phyloP scores from a whole-genome alignment of 2,888 invertebrate genomes.

The Chrysolina americana region DNA sequence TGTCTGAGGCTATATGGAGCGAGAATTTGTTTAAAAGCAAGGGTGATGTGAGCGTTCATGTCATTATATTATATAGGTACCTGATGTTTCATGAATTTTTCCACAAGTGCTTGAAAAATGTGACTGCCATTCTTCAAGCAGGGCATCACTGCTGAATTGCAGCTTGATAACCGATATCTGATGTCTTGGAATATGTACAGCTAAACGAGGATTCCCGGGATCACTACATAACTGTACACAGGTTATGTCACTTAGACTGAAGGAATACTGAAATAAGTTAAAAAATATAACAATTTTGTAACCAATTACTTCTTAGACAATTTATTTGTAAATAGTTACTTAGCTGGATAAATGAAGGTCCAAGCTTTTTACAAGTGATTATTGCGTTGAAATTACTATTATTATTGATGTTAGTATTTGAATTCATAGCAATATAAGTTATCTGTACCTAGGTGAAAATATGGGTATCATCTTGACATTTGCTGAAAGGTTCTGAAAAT shows the following conservation, averaged over 20 bases:
- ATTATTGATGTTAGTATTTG: not conserved
- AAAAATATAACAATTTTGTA: not conserved
- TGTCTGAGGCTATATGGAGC: too few species aligned
- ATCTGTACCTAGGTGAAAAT: not conserved
- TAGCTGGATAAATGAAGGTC: too few species aligned
- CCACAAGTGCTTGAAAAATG: slow-evolving; percentile 78
- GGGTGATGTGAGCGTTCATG: too few species aligned
- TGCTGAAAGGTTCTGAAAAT: not conserved
- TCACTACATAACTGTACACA: slow-evolving; percentile 86
- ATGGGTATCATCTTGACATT: not conserved
- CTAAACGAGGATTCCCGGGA: slow-evolving; percentile 83
- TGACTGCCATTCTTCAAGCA: slow-evolving; percentile 91
- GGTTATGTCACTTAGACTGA: slow-evolving; percentile 83
- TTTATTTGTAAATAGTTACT: too few species aligned
- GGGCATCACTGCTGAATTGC: slow-evolving; percentile 86
- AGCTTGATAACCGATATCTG: slow-evolving; percentile 77
- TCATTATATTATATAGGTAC: too few species aligned
- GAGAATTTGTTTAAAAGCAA: too few species aligned
- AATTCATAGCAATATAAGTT: not conserved
- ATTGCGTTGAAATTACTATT: not conserved
- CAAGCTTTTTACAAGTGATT: not conserved
- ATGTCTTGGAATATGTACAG: slow-evolving; percentile 80
- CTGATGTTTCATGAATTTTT: slow-evolving; percentile 61
- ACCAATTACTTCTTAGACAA: too few species aligned
- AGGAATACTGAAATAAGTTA: slow-evolving; percentile 72